Base-by-base conservation (phyloP, 1,140 invertebrate genomes). In the Mesaphorura yosii region DNA sequence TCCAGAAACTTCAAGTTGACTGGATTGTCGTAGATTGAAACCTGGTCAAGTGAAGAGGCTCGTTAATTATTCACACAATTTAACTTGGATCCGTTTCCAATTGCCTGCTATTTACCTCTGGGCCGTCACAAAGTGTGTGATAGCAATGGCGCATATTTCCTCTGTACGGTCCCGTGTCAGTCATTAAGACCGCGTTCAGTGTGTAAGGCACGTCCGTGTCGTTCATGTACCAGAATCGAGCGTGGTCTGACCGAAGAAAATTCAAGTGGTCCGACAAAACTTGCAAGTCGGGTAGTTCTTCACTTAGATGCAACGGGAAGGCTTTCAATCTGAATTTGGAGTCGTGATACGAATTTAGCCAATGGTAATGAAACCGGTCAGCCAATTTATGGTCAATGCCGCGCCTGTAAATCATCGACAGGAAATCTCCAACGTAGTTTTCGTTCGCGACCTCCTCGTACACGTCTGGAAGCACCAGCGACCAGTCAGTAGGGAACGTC, bases 131-230 rank as follows among this genome's bases (percentile, higher is more conserved):
- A 15, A 59, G 51, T 10, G 59, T 57, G 50, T 73, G 71, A 55
- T 73, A 73, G 49, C 71, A 73, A 29, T 67, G 45, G 41, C 63
- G 61, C 69, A 71, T 70, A 31, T 63, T 53, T 1, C 71, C 71
- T 48, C 71, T 53, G 42, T 65, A 72, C n/a, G 71, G 71, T 19
- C 70, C 71, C 39, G 69, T 71, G 53, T 73, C 71, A 3, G 71
- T 72, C 19, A 73, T 51, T 4, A 73, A 64, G 14, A 73, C 60
- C 14, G 71, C 70, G 19, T 63, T 65, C 4, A 66, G 57, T 10
- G 63, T 58, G 5, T 48, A 15, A 2, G 62, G 63, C 15, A 58
- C 57, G 7, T 57, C 60, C 19, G 53, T 53, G 19, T 64, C 63
- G 41, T 66, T 66, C 57, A 64, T 64, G 48, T 64, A 66, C 65